These are phyloP conservation scores for Drosophila gunungcola DNA, from an alignment of 1,140 invertebrate genomes.

Conservation along the genomic window DNA sequence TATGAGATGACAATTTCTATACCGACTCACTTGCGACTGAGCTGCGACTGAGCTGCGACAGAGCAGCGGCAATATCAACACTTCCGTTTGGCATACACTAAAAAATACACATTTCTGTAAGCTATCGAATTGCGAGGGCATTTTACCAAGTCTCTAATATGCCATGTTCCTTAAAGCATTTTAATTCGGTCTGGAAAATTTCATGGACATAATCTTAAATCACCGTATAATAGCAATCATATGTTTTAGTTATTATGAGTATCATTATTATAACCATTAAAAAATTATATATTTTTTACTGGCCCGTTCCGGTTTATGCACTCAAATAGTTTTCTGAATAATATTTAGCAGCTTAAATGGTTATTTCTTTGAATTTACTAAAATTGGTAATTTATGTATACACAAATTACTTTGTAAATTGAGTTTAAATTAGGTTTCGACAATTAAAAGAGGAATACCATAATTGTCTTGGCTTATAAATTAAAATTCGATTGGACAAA, in stretches of 20 bases:
- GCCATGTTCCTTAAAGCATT: neutral
- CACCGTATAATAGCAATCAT: too few species aligned
- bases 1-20: conserved; percentile 70
- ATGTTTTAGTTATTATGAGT: too few species aligned
- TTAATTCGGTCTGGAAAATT: neutral
- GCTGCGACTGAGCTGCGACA: conserved; percentile 27
- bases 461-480: neutral
- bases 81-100: conserved; percentile 53
- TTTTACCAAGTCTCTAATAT: too few species aligned
- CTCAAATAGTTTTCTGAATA: too few species aligned
- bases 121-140: too few species aligned
- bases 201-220: too few species aligned
- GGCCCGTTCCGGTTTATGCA: neutral
- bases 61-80: conserved; percentile 73
- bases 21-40: conserved; percentile 20
- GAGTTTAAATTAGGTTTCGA: neutral
- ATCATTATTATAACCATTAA: neutral
- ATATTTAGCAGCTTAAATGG: too few species aligned
- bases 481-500: neutral
- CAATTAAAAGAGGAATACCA: neutral
- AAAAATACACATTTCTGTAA: neutral
- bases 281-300: neutral
- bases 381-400: too few species aligned
- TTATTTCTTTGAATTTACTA: too few species aligned
- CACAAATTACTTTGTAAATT: neutral